Conservation (phyloP, 2,888 invertebrate species). For the Ephialtes manifestator region DNA sequence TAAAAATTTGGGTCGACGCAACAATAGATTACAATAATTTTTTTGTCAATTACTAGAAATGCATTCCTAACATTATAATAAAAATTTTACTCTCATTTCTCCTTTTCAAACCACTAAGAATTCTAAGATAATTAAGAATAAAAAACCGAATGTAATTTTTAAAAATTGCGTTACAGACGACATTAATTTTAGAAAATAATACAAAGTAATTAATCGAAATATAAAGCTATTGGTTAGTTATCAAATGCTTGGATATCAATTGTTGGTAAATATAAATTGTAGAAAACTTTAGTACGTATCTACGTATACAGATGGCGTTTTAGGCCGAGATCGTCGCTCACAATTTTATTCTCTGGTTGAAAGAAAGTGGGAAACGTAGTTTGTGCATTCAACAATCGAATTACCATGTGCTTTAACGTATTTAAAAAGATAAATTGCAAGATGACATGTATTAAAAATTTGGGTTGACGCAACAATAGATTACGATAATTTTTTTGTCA, state of each 20-base stretch:
- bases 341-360: neutral
- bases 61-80: too few species aligned
- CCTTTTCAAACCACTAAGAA: too few species aligned
- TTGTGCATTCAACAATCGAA: conserved; percentile 40
- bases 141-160: neutral
- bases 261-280: neutral
- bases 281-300: neutral
- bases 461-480: too few species aligned
- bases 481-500: too few species aligned
- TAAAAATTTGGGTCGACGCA: neutral
- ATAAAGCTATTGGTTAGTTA: neutral
- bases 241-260: too few species aligned
- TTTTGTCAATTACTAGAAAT: too few species aligned
- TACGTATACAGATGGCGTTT: neutral
- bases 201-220: too few species aligned
- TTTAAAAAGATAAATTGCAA: too few species aligned
- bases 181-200: too few species aligned
- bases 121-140: too few species aligned
- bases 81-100: too few species aligned
- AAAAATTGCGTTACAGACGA: neutral
- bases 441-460: neutral
- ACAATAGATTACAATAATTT: too few species aligned
- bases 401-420: conserved; percentile 61
- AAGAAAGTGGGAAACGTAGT: neutral
- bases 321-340: neutral